Conservation (phyloP, 2,113 vertebrate species). For the Pelobates fuscus region DNA sequence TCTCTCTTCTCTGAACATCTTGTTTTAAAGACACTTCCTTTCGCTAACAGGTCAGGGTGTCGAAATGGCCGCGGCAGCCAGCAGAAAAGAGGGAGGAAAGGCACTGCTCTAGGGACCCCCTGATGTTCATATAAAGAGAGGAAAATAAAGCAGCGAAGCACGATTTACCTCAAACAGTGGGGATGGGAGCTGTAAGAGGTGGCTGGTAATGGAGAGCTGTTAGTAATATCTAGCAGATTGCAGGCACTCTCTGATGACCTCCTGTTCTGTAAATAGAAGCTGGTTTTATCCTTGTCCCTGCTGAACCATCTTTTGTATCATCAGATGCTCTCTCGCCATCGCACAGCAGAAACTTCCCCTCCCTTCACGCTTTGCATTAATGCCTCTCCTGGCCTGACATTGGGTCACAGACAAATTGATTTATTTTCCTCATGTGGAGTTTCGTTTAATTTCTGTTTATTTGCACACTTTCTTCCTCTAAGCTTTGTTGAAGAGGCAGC, state of each 20-base stretch:
- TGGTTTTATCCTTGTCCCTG: slow-evolving; percentile 31
- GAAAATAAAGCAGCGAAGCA: slow-evolving; percentile 19
- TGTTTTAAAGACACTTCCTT: neutral
- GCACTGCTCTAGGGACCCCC: slow-evolving; percentile 3
- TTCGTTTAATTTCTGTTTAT: slow-evolving; percentile 39
- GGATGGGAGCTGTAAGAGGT: slow-evolving; percentile 28
- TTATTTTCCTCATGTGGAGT: slow-evolving; percentile 14
- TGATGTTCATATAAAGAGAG: slow-evolving; percentile 29
- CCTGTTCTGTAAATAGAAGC: slow-evolving; percentile 46
- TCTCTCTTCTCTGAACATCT: neutral
- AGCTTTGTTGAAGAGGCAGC: too few species aligned
- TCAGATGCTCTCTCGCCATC: slow-evolving; percentile 20
- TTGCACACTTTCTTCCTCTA: slow-evolving; percentile 26
- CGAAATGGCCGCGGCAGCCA: slow-evolving; percentile 3
- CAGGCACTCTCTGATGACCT: slow-evolving; percentile 39
- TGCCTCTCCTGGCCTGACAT: slow-evolving; percentile 9
- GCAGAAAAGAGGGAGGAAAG: neutral
- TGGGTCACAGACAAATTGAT: slow-evolving; percentile 45
- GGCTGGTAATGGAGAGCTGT: slow-evolving; percentile 24
- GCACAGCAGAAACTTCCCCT: slow-evolving; percentile 8
- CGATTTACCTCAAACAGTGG: slow-evolving; percentile 20
- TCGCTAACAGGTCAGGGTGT: neutral
- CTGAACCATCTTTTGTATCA: slow-evolving; percentile 36
- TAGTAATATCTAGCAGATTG: slow-evolving; percentile 44
- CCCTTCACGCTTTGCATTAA: slow-evolving; percentile 34